These are phyloP conservation scores for Drosophila athabasca DNA, from an alignment of 1,140 invertebrate species.

Conservation along the genomic window DNA sequence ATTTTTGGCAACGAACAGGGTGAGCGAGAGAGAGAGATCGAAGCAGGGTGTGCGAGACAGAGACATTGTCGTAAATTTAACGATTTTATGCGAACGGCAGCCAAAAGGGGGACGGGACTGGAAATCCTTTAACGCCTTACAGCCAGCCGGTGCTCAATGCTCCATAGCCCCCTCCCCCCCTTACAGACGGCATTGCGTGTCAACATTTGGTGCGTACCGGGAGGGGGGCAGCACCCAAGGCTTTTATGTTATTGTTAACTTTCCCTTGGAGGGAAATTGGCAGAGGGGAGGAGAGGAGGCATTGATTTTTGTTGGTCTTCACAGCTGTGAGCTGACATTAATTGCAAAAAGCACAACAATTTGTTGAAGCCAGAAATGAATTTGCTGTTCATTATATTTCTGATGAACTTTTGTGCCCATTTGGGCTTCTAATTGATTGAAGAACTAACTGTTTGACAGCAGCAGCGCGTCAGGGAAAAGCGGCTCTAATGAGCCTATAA, in stretches of 20 bases:
- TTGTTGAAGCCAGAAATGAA: slow-evolving; percentile 28
- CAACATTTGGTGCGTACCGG: slow-evolving; percentile 35
- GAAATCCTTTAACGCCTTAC: slow-evolving; percentile 60
- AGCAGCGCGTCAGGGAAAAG: slow-evolving; percentile 11
- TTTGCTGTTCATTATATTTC: slow-evolving; percentile 43
- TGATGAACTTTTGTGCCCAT: slow-evolving; percentile 24
- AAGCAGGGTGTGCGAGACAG: no score
- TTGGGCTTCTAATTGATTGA: slow-evolving; percentile 49
- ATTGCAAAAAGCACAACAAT: slow-evolving; percentile 48
- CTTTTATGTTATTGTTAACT: slow-evolving; percentile 43
- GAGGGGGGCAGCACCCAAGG: slow-evolving; percentile 28
- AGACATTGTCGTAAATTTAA: slow-evolving; percentile 69
- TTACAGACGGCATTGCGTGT: slow-evolving; percentile 10
- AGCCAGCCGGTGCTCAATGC: slow-evolving; percentile 1
- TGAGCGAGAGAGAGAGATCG: neutral
- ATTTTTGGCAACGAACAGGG: slow-evolving; percentile 10
- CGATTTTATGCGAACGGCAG: slow-evolving; percentile 70
- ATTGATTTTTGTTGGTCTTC: slow-evolving; percentile 62
- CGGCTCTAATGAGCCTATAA: slow-evolving; percentile 49
- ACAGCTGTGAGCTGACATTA: slow-evolving; percentile 19
- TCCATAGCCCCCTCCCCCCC: slow-evolving; percentile 11
- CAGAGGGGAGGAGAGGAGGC: slow-evolving; percentile 5
- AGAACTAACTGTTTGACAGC: slow-evolving; percentile 18
- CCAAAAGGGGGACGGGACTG: neutral
- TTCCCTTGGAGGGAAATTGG: slow-evolving; percentile 11